phyloP scores from a whole-genome alignment of 2,797 vertebrate genomes.

The Acestrorhynchus altus region DNA sequence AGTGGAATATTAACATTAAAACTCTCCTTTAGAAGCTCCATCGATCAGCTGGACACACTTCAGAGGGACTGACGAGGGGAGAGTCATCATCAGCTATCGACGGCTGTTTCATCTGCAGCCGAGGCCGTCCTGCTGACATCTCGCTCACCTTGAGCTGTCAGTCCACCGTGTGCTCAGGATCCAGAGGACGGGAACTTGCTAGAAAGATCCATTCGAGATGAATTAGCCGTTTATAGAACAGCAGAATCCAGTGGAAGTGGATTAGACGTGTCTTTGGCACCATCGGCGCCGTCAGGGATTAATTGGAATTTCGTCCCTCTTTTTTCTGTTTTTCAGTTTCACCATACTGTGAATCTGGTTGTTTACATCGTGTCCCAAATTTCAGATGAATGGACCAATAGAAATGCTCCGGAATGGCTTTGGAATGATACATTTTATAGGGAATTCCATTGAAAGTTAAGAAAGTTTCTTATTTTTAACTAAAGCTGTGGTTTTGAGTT shows the following conservation, averaged over 20 bases:
- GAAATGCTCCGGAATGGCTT: too few species aligned
- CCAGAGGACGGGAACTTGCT: neutral
- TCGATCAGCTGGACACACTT: slow-evolving; percentile 15
- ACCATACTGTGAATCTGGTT: too few species aligned
- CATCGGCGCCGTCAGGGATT: too few species aligned
- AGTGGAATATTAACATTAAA: slow-evolving; percentile 12
- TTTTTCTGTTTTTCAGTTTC: too few species aligned
- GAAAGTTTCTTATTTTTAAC: too few species aligned
- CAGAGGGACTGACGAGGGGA: slow-evolving; percentile 6
- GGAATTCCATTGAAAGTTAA: too few species aligned
- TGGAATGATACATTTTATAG: too few species aligned
- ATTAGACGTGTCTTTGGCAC: neutral
- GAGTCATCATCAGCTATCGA: slow-evolving; percentile 10
- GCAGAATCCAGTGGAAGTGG: neutral
- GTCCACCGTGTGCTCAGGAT: neutral
- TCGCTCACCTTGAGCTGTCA: slow-evolving; percentile 43
- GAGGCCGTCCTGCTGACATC: slow-evolving; percentile 16
- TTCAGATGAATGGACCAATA: too few species aligned
- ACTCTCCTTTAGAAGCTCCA: slow-evolving; percentile 19
- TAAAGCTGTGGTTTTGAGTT: too few species aligned
- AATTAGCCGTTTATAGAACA: neutral
- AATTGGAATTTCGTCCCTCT: too few species aligned
- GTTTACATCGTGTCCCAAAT: too few species aligned
- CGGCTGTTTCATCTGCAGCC: neutral
- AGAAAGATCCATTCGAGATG: neutral